phyloP scores from a whole-genome alignment of 2,888 invertebrate genomes.

The Zaprionus lineosus region DNA sequence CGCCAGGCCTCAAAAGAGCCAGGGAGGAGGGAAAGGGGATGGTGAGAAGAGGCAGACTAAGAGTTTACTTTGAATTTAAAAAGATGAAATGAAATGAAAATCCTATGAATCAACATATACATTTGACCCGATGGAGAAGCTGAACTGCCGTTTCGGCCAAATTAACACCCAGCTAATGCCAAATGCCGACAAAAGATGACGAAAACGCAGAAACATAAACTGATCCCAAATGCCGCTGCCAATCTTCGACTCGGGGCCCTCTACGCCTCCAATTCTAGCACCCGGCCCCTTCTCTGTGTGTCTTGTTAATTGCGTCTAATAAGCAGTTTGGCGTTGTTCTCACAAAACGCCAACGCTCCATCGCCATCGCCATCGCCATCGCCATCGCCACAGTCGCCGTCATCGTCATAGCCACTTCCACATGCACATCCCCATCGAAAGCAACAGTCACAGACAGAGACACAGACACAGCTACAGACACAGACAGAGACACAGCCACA shows the following conservation, averaged over 20 bases:
- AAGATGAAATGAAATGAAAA: constrained; percentile 64
- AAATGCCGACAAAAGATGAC: constrained; percentile 68
- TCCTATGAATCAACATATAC: constrained; percentile 74
- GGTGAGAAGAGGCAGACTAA: too few relatives aligned
- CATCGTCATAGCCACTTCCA: neutral
- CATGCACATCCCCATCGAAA: neutral
- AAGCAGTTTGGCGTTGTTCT: constrained; percentile 77
- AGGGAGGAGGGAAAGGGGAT: too few relatives aligned
- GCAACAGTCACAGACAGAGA: neutral
- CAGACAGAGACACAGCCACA: neutral
- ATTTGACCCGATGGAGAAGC: constrained; percentile 29
- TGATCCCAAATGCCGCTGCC: constrained; percentile 59
- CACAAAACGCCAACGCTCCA: constrained; percentile 77
- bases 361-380: constrained; percentile 9
- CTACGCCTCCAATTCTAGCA: constrained; percentile 64
- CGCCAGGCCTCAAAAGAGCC: too few relatives aligned
- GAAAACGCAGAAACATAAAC: constrained; percentile 54
- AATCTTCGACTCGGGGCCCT: constrained; percentile 38
- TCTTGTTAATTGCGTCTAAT: constrained; percentile 78
- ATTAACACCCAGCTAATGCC: constrained; percentile 73
- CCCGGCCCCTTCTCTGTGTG: constrained; percentile 40
- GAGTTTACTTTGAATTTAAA: constrained; percentile 41
- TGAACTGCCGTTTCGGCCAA: constrained; percentile 48
- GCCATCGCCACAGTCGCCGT: constrained; percentile 4
- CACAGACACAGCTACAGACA: constrained; percentile 7